Conservation (phyloP, 2,888 invertebrate genomes). For the Cataglyphis albicans region DNA sequence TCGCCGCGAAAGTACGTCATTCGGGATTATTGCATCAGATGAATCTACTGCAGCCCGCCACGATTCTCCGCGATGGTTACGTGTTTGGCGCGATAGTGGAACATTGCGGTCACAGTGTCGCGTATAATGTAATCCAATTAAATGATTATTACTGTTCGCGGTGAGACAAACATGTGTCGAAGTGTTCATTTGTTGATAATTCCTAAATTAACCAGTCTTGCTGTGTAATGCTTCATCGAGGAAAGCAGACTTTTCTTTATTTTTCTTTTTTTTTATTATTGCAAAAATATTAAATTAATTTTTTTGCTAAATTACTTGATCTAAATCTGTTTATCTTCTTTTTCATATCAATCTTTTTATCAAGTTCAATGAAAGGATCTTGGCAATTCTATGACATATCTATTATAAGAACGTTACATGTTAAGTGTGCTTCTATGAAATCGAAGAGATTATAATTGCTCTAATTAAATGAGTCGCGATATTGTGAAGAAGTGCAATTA, state of each 20-base stretch:
- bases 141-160: conserved; percentile 58
- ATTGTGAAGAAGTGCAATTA: neutral
- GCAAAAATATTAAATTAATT: neutral
- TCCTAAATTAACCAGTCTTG: conserved; percentile 5
- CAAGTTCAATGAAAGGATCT: neutral
- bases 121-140: conserved; percentile 64
- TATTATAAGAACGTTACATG: neutral
- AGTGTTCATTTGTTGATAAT: conserved; percentile 50
- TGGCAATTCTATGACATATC: neutral
- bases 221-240: neutral
- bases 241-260: neutral
- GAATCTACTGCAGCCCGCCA: conserved; percentile 57
- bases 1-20: conserved; percentile 71
- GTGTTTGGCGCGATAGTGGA: conserved; percentile 42
- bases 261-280: neutral
- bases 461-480: neutral
- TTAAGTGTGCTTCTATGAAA: neutral
- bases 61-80: conserved; percentile 42
- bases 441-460: neutral
- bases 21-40: conserved; percentile 72
- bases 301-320: neutral
- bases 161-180: conserved; percentile 27
- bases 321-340: neutral
- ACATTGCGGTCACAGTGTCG: conserved; percentile 57
- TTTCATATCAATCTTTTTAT: neutral